These are phyloP conservation scores for Protomyctophum bolini DNA, from an alignment of 2,113 vertebrate species.

Conservation along the genomic window DNA sequence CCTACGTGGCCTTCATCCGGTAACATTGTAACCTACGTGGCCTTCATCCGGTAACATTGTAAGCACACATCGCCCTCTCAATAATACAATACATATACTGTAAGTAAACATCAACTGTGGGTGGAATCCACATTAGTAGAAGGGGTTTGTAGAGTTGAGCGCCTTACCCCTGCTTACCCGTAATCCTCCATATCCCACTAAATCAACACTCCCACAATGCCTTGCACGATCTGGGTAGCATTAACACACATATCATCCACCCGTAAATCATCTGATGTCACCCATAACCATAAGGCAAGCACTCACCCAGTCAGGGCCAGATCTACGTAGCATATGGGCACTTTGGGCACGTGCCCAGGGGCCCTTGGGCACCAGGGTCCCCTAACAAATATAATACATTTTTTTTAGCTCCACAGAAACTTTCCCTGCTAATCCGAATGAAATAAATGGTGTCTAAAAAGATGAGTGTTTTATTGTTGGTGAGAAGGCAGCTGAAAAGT, in stretches of 20 bases:
- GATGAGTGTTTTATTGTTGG: too few species aligned
- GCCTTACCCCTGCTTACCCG: slow-evolving; percentile 66
- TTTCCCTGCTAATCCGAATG: too few species aligned
- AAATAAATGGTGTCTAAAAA: too few species aligned
- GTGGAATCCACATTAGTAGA: slow-evolving; percentile 12
- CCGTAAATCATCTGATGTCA: slow-evolving; percentile 33
- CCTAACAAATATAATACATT: too few species aligned
- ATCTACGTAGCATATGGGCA: neutral
- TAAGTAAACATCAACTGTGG: neutral
- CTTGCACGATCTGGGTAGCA: slow-evolving; percentile 36
- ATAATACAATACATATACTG: too few species aligned
- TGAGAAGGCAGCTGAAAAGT: too few species aligned
- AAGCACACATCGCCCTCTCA: neutral
- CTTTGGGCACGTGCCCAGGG: too few species aligned
- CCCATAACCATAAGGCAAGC: neutral
- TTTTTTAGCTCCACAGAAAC: too few species aligned
- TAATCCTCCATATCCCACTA: slow-evolving; percentile 67
- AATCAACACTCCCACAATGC: slow-evolving; percentile 68
- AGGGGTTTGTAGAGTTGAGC: slow-evolving; percentile 53
- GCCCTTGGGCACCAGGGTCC: too few species aligned
- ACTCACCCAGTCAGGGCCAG: too few species aligned
- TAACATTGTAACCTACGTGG: too few species aligned
- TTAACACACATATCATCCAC: slow-evolving; percentile 58
- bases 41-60: neutral
- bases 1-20: too few species aligned